phyloP scores from a whole-genome alignment of 2,113 vertebrate genomes.

The Ictidomys tridecemlineatus region DNA sequence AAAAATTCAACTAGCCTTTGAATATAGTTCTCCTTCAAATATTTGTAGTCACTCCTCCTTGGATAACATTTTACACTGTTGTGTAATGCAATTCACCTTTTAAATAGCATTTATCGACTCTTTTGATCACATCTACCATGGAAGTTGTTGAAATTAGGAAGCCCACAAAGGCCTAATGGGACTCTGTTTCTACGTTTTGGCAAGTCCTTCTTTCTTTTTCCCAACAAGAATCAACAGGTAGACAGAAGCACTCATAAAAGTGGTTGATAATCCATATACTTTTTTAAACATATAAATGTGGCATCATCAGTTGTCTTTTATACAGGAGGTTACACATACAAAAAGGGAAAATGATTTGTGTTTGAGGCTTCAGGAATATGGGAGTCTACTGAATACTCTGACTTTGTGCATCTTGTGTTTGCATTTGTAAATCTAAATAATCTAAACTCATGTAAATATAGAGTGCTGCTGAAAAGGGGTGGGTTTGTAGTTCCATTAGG shows the following conservation, averaged over 20 bases:
- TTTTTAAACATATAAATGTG: not conserved
- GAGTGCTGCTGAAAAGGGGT: not conserved
- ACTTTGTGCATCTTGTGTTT: not conserved
- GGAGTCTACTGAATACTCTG: not conserved
- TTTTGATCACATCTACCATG: not conserved
- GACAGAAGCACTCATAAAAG: not conserved
- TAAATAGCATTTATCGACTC: slow-evolving; percentile 11
- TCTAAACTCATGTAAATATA: slow-evolving; percentile 62
- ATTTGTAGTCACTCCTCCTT: slow-evolving; percentile 31
- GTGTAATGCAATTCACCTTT: not conserved
- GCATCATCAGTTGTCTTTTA: not conserved
- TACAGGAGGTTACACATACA: not conserved
- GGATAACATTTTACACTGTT: not conserved
- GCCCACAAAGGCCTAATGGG: not conserved
- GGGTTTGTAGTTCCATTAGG: slow-evolving; percentile 31
- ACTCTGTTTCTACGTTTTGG: not conserved
- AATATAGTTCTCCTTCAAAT: slow-evolving; percentile 19
- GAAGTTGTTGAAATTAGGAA: slow-evolving; percentile 29
- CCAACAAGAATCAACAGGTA: not conserved
- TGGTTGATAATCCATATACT: not conserved
- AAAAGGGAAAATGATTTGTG: not conserved
- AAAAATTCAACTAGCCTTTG: not conserved
- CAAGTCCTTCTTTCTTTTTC: not conserved
- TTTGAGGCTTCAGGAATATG: not conserved
- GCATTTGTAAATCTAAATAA: not conserved